phyloP scores from a whole-genome alignment of 2,888 invertebrate genomes.

The Flabesymbios commensalis region DNA sequence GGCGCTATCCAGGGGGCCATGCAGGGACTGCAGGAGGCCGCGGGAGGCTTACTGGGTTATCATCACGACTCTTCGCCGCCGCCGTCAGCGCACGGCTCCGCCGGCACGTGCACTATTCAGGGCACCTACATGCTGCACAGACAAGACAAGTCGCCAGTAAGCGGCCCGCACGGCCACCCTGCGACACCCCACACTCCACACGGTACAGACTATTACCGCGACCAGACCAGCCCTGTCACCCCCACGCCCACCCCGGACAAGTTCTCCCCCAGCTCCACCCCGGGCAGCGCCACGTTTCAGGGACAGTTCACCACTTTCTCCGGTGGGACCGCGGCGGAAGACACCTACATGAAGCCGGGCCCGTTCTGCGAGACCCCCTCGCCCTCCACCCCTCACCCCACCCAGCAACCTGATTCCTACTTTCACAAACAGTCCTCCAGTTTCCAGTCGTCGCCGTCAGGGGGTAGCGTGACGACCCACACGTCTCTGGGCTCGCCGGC shows the following conservation, averaged over 20 bases:
- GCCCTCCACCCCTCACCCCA: too few relatives aligned
- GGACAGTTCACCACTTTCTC: background rate
- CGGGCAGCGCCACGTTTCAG: background rate
- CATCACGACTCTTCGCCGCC: too few relatives aligned
- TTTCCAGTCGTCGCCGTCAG: too few relatives aligned
- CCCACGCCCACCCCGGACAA: slow-evolving; percentile 1
- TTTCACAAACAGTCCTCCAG: slow-evolving; percentile 5
- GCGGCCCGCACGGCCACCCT: background rate
- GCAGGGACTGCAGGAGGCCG: too few relatives aligned
- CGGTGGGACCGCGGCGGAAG: background rate
- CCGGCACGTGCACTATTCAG: slow-evolving; percentile 11
- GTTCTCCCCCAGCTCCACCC: background rate
- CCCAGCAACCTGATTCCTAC: too few relatives aligned
- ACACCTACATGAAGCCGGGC: background rate
- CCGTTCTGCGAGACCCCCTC: slow-evolving; percentile 10
- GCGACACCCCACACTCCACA: background rate
- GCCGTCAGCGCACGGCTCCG: too few relatives aligned
- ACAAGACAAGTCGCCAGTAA: background rate
- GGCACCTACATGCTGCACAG: slow-evolving; percentile 11
- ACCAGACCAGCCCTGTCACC: background rate
- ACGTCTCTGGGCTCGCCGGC: background rate
- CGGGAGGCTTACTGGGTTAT: too few relatives aligned
- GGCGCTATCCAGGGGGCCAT: too few relatives aligned
- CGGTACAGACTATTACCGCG: background rate
- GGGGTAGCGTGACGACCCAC: background rate